A percentile compares a stretch with the other conserved stretches of the same genome.
These are phyloP conservation scores for Mesoclemmys tuberculata DNA, from an alignment of 2,113 vertebrate species.

Conservation along the genomic window DNA sequence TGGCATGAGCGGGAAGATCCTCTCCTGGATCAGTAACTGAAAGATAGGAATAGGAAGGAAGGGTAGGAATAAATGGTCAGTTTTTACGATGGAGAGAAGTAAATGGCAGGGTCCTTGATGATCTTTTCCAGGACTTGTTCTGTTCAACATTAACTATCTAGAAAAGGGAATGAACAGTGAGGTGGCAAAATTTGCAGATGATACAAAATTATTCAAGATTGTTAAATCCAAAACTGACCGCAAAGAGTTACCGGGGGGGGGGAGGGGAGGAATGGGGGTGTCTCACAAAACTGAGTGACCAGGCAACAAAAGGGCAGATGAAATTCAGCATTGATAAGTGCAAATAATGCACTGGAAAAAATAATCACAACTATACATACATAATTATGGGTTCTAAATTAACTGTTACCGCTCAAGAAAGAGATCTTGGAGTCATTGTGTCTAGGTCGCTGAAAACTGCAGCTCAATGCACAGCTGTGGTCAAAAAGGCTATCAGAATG, in stretches of 20 bases:
- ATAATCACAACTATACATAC: not conserved
- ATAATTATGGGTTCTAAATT: not conserved
- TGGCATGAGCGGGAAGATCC: no score
- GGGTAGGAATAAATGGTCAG: not conserved
- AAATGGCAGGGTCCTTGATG: not conserved
- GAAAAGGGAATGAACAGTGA: not conserved
- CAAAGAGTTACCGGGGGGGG: no score
- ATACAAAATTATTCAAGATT: no score
- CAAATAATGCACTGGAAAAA: not conserved
- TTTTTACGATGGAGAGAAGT: not conserved
- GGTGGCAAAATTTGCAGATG: no score
- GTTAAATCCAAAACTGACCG: no score
- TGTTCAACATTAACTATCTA: not conserved
- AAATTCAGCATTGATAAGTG: not conserved
- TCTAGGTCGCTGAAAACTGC: no score
- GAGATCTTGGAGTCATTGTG: not conserved
- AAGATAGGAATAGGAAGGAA: not conserved
- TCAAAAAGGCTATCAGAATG: no score
- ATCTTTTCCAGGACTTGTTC: not conserved
- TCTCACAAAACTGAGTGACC: not conserved
- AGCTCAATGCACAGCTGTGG: no score
- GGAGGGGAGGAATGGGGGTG: no score
- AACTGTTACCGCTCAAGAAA: not conserved
- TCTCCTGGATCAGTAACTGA: not conserved
- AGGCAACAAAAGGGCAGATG: not conserved